Conservation (phyloP, 2,797 vertebrate genomes). For the Paratrypauchen microcephalus region DNA sequence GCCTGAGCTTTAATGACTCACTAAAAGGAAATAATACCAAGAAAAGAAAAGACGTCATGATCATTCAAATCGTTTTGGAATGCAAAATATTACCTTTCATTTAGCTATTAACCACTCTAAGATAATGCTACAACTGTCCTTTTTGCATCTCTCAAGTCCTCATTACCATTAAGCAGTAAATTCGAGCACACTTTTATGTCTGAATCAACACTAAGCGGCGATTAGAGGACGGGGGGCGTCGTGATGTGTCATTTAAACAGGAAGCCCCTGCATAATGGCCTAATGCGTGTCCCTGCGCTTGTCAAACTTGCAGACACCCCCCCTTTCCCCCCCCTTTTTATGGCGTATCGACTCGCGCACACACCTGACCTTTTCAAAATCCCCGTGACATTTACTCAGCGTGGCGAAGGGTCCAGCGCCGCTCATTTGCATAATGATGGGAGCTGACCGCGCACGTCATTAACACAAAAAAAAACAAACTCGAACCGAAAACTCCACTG, state of each 20-base stretch:
- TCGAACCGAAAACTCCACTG: conserved; percentile 33
- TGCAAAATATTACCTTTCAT: conserved; percentile 40
- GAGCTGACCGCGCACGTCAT: conserved; percentile 53
- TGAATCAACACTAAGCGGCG: conserved; percentile 56
- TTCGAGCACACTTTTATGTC: conserved; percentile 53
- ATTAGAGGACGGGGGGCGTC: conserved; percentile 31
- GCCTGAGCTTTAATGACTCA: conserved; percentile 25
- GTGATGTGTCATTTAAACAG: conserved; percentile 57
- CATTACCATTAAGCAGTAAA: conserved; percentile 48
- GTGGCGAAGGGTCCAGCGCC: conserved; percentile 48
- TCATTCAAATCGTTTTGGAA: conserved; percentile 39
- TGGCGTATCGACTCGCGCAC: conserved; percentile 40
- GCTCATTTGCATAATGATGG: conserved; percentile 70
- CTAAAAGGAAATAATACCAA: conserved; percentile 20
- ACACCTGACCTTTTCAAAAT: conserved; percentile 72
- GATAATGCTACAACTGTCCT: conserved; percentile 16
- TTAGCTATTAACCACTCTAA: conserved; percentile 33
- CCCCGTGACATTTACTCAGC: conserved; percentile 70
- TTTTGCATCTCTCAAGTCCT: conserved; percentile 1
- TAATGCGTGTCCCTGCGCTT: background rate
- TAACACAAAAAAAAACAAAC: conserved; percentile 56
- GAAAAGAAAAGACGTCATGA: conserved; percentile 34
- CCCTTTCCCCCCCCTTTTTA: background rate
- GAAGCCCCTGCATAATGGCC: conserved; percentile 11
- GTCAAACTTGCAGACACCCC: conserved; percentile 15